Conservation (phyloP, 2,888 invertebrate species). For the Machimus atricapillus region DNA sequence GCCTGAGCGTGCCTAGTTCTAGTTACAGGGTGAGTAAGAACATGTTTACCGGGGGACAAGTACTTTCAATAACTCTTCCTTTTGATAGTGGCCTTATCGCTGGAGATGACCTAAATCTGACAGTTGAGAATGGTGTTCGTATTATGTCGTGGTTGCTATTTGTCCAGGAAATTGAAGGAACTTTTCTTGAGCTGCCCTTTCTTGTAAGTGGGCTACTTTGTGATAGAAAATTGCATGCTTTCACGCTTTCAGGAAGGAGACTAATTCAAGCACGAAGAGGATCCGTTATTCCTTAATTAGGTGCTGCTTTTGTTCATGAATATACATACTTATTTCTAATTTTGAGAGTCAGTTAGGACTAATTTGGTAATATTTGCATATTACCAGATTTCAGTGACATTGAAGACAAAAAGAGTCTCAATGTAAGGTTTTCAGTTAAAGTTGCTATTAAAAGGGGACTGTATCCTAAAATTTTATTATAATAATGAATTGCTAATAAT, state of each 20-base stretch:
- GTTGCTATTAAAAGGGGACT: too few species aligned
- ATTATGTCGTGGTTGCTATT: slow-evolving; percentile 15
- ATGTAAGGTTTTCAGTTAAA: not conserved
- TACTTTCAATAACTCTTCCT: slow-evolving; percentile 23
- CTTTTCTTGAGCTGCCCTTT: not conserved
- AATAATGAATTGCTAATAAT: too few species aligned
- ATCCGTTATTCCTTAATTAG: not conserved
- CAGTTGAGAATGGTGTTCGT: slow-evolving; percentile 11
- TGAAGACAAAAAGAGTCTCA: not conserved
- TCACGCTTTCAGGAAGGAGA: not conserved
- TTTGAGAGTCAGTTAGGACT: not conserved
- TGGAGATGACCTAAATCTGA: slow-evolving; percentile 28
- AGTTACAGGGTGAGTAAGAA: not conserved
- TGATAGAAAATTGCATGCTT: not conserved
- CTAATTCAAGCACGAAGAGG: not conserved
- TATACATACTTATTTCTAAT: not conserved
- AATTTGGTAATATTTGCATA: not conserved
- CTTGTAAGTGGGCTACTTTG: not conserved
- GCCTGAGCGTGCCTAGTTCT: not conserved
- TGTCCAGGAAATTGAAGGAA: slow-evolving; percentile 32
- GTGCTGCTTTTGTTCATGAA: not conserved
- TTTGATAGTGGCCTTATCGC: slow-evolving; percentile 5
- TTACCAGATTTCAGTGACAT: not conserved
- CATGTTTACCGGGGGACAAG: slow-evolving; percentile 30
- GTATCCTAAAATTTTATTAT: too few species aligned